Evolutionary conservation across 2,888 invertebrate genomes (phyloP).

Genomic region (Apamea anceps): DNA sequence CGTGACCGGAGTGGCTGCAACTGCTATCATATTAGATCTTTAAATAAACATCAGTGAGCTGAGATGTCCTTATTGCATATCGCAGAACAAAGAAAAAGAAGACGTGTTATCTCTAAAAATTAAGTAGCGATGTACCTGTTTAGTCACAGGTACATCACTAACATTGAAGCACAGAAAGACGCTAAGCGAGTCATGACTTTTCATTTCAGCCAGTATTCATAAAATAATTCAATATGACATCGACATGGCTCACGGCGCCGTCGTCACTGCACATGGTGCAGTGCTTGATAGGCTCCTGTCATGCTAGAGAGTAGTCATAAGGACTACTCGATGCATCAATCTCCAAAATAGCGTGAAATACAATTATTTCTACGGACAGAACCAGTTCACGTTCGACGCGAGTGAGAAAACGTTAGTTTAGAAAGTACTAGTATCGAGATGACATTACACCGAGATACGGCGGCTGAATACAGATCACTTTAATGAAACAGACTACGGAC

Average conservation of each 20-base stretch:
- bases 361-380: neutral
- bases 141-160: no score
- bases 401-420: conserved; percentile 2
- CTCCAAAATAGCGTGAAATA: neutral
- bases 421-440: neutral
- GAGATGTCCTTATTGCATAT: neutral
- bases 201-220: neutral
- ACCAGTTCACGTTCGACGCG: neutral
- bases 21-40: conserved; percentile 35
- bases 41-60: conserved; percentile 20
- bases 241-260: neutral
- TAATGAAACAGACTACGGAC: neutral
- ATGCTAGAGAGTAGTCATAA: neutral
- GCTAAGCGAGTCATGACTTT: no score
- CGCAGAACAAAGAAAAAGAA: neutral
- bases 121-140: neutral
- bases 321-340: neutral
- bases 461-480: conserved; percentile 4
- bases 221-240: neutral
- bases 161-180: no score
- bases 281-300: neutral
- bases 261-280: no score
- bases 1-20: conserved; percentile 40
- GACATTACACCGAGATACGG: neutral
- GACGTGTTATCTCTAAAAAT: neutral